phyloP scores from a whole-genome alignment of 2,797 vertebrate genomes.

The Phrynocephalus vlangalii region DNA sequence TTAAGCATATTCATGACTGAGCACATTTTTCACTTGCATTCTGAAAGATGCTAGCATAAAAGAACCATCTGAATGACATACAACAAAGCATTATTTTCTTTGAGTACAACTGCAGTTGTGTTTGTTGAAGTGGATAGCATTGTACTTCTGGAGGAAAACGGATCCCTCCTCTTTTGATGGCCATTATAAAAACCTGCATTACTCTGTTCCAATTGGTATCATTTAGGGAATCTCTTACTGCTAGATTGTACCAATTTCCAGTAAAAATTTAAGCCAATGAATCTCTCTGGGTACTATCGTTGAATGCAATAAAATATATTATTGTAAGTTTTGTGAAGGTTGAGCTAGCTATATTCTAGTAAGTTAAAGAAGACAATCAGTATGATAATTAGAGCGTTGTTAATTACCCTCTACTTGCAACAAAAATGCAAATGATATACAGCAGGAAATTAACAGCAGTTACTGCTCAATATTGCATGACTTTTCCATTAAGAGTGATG shows the following conservation, averaged over 20 bases:
- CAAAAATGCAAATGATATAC: constrained; percentile 84
- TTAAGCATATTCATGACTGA: constrained; percentile 28
- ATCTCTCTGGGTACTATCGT: constrained; percentile 66
- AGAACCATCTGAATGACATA: constrained; percentile 49
- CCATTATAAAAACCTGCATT: constrained; percentile 70
- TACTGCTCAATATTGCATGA: constrained; percentile 88
- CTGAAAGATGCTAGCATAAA: constrained; percentile 45
- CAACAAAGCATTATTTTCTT: constrained; percentile 44
- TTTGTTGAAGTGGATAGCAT: constrained; percentile 51
- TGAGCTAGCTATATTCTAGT: constrained; percentile 75
- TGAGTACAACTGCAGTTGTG: constrained; percentile 40
- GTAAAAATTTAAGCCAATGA: constrained; percentile 60
- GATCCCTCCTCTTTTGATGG: constrained; percentile 44
- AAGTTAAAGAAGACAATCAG: constrained; percentile 80
- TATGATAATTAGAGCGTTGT: constrained; percentile 80
- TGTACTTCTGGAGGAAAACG: constrained; percentile 46
- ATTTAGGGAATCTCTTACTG: constrained; percentile 62
- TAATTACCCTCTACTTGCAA: constrained; percentile 82
- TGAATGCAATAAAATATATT: constrained; percentile 72
- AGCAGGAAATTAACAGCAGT: constrained; percentile 85
- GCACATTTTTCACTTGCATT: constrained; percentile 49
- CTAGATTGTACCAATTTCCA: constrained; percentile 64
- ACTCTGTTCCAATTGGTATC: constrained; percentile 65
- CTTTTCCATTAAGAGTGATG: constrained; percentile 85
- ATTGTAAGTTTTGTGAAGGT: constrained; percentile 73